Evolutionary conservation across 2,797 vertebrate genomes (phyloP).

Genomic region (Graptemys geographica): DNA sequence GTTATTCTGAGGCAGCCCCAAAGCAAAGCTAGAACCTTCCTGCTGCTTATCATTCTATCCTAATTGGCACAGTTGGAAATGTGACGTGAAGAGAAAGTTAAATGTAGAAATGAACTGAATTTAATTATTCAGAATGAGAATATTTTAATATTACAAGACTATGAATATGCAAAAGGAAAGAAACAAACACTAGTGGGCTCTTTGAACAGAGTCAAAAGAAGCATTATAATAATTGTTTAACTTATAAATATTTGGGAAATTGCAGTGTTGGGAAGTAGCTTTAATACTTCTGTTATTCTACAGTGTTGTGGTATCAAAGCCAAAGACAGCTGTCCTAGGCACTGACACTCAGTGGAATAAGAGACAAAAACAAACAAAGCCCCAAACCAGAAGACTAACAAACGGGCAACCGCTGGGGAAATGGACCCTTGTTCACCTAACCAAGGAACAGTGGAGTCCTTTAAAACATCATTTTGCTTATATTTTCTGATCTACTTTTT

Average conservation of each 20-base stretch:
- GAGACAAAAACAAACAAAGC: not conserved
- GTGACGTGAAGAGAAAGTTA: not conserved
- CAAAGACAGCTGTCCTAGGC: not conserved
- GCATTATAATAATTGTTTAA: slow-evolving; percentile 21
- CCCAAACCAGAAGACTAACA: not conserved
- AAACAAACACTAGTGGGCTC: slow-evolving; percentile 37
- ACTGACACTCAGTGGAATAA: not conserved
- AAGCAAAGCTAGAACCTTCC: slow-evolving; percentile 1
- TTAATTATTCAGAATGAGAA: slow-evolving; percentile 1
- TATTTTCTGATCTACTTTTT: not conserved
- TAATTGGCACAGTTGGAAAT: not conserved
- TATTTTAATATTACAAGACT: not conserved
- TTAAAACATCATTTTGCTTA: slow-evolving; percentile 1
- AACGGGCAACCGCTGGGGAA: slow-evolving; percentile 21
- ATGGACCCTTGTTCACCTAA: not conserved
- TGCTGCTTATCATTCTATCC: not conserved
- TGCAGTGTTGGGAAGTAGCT: slow-evolving; percentile 1
- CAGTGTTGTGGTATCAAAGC: not conserved
- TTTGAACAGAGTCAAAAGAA: slow-evolving; percentile 28
- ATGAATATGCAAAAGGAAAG: slow-evolving; percentile 11
- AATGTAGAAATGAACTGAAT: not conserved
- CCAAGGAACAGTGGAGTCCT: not conserved
- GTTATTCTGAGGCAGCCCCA: not conserved
- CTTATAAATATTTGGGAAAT: slow-evolving; percentile 31
- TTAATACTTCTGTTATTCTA: not conserved